Conservation (phyloP, 1,140 invertebrate genomes). For the Drosophila sucinea region DNA sequence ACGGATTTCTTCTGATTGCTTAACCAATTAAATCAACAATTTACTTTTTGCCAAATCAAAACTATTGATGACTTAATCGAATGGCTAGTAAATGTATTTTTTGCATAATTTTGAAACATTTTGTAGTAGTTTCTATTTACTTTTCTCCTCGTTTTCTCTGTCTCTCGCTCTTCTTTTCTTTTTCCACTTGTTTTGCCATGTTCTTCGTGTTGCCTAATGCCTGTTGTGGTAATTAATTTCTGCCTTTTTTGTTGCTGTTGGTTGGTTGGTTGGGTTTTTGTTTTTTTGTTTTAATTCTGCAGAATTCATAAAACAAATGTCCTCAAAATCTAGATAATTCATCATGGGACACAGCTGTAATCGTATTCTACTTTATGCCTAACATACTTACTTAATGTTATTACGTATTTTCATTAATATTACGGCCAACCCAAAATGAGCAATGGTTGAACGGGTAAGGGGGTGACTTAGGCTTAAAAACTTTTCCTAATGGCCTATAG, state of each 20-base stretch:
- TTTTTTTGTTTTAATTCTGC: constrained; percentile 2
- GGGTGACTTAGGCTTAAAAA: constrained; percentile 26
- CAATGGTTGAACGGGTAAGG: not conserved
- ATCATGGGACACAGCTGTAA: constrained; percentile 55
- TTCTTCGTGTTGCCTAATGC: constrained; percentile 39
- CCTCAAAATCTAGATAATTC: constrained; percentile 40
- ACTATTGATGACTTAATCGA: too few species aligned
- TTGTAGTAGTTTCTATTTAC: not conserved
- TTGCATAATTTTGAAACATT: not conserved
- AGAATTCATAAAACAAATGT: constrained; percentile 11
- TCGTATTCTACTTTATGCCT: constrained; percentile 41
- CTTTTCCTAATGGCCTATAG: constrained; percentile 52
- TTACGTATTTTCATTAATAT: constrained; percentile 44
- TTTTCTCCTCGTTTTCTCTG: not conserved
- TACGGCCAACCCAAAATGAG: constrained; percentile 15
- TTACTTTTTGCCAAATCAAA: too few species aligned
- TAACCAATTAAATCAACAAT: too few species aligned
- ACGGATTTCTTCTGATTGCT: too few species aligned
- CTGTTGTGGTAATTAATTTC: constrained; percentile 52
- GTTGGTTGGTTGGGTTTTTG: not conserved
- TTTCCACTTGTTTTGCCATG: not conserved
- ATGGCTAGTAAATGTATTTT: too few species aligned
- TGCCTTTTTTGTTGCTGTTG: constrained; percentile 1
- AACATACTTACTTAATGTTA: constrained; percentile 41
- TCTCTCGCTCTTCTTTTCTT: not conserved